These are phyloP conservation scores for Austrolebias charrua DNA, from an alignment of 2,797 vertebrate species.

Conservation along the genomic window DNA sequence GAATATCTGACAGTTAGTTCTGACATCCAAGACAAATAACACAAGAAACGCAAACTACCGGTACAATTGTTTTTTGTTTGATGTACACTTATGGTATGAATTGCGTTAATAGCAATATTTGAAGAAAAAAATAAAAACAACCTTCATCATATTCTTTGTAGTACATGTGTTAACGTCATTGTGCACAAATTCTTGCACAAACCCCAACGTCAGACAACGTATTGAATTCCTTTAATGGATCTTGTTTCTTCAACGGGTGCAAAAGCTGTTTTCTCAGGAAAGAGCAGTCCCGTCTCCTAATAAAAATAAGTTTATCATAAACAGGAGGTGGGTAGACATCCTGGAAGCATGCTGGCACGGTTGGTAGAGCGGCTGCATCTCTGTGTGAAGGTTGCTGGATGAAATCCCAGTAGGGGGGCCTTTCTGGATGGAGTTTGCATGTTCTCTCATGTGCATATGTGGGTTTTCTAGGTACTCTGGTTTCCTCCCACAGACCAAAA, in stretches of 20 bases:
- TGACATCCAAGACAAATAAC: neutral
- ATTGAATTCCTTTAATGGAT: constrained; percentile 47
- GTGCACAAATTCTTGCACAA: constrained; percentile 5
- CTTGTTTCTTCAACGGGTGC: constrained; percentile 67
- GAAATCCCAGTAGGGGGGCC: too few species aligned
- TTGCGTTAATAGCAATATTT: neutral
- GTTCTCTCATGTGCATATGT: too few species aligned
- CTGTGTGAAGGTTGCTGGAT: too few species aligned
- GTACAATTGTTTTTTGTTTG: too few species aligned
- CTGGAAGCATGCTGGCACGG: neutral
- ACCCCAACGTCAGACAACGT: constrained; percentile 28
- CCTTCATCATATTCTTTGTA: neutral
- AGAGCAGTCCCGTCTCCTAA: constrained; percentile 52
- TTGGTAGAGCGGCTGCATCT: too few species aligned
- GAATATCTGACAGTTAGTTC: neutral
- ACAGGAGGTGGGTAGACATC: constrained; percentile 37
- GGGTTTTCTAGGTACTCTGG: too few species aligned
- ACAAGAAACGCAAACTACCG: neutral
- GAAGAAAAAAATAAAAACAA: neutral
- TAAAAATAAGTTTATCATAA: constrained; percentile 59
- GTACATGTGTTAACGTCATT: constrained; percentile 21
- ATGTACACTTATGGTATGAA: neutral
- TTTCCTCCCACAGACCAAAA: too few species aligned
- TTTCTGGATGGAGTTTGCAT: too few species aligned
- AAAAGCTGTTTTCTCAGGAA: constrained; percentile 59